Conservation (phyloP, 2,113 vertebrate species). For the Potamarius usumacintae region DNA sequence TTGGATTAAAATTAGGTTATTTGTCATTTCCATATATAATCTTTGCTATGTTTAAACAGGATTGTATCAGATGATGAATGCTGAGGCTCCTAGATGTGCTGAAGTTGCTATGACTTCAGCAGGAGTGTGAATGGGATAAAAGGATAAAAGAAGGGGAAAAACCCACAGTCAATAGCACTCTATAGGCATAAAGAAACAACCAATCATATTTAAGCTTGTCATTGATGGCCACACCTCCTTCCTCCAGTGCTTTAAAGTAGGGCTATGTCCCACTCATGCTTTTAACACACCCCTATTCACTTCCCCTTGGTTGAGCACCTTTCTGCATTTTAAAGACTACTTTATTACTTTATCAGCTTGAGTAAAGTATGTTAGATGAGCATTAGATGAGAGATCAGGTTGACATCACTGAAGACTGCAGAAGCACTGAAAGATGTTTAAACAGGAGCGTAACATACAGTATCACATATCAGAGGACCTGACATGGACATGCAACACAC, state of each 20-base stretch:
- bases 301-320: slow-evolving; percentile 1
- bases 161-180: background rate
- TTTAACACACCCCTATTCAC: background rate
- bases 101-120: slow-evolving; percentile 4
- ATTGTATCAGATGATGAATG: background rate
- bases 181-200: background rate
- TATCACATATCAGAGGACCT: too few species aligned
- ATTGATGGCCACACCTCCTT: slow-evolving; percentile 3
- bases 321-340: background rate
- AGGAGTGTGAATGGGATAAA: slow-evolving; percentile 17
- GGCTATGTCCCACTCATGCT: background rate
- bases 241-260: background rate
- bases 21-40: background rate
- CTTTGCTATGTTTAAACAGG: background rate
- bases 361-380: background rate
- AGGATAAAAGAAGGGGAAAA: slow-evolving; percentile 10
- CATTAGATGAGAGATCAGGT: background rate
- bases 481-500: too few species aligned
- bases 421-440: background rate
- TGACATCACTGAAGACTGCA: background rate
- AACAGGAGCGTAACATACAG: background rate
- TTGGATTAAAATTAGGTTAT: background rate
- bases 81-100: background rate
- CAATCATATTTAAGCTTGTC: slow-evolving; percentile 18
- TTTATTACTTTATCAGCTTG: background rate